Evolutionary conservation across 2,113 vertebrate species (phyloP).

Genomic region (Heteronetta atricapilla): DNA sequence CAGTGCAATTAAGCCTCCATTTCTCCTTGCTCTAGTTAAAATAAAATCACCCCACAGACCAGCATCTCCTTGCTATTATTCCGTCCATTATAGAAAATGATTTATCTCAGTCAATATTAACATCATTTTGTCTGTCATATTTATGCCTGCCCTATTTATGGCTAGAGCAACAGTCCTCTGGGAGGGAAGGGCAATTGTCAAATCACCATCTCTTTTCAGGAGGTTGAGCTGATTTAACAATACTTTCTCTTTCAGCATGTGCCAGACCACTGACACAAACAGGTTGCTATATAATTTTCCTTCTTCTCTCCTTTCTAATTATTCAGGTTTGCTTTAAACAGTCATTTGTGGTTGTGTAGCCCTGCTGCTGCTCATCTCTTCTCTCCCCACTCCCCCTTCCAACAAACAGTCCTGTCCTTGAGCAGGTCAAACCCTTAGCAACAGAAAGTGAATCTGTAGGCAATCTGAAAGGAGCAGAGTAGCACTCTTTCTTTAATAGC

Average conservation of each 20-base stretch:
- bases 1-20: not conserved
- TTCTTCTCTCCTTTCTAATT: slow-evolving; percentile 54
- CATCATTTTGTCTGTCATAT: not conserved
- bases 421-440: slow-evolving; percentile 49
- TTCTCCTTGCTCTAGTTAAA: not conserved
- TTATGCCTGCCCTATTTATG: not conserved
- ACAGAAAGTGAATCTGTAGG: slow-evolving; percentile 37
- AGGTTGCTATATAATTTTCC: slow-evolving; percentile 61
- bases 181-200: not conserved
- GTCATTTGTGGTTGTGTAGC: not conserved
- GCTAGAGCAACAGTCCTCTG: not conserved
- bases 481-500: slow-evolving; percentile 4
- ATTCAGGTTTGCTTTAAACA: slow-evolving; percentile 42
- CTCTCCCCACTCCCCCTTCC: not conserved
- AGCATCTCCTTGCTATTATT: not conserved
- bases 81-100: not conserved
- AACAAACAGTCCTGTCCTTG: slow-evolving; percentile 8
- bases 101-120: not conserved
- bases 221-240: not conserved
- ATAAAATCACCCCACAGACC: not conserved
- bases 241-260: slow-evolving; percentile 28
- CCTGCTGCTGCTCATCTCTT: not conserved
- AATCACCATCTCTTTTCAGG: not conserved
- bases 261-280: slow-evolving; percentile 52
- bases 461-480: not conserved